Evolutionary conservation across 1,140 invertebrate species (phyloP).

Genomic region (Lepidurus arcticus): DNA sequence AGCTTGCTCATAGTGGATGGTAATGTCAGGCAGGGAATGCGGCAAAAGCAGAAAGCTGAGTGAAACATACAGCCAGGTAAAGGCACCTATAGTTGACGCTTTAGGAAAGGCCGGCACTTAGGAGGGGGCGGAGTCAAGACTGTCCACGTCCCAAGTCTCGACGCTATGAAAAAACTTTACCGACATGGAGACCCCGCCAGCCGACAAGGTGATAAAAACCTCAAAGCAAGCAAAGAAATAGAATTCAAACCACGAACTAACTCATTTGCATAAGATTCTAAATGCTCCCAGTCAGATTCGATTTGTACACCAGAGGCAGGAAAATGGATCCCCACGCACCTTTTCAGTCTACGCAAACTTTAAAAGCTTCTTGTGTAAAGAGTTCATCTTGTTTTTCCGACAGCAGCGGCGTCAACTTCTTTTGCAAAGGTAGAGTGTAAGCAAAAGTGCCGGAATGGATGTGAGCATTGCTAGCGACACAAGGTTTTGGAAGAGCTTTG

Average conservation of each 20-base stretch:
- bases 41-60: background rate
- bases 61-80: background rate
- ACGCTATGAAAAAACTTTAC: background rate
- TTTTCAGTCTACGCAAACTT: too few species aligned
- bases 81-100: background rate
- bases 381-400: background rate
- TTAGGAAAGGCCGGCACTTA: background rate
- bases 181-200: background rate
- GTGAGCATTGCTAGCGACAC: background rate
- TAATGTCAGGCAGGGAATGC: background rate
- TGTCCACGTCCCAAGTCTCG: background rate
- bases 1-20: slow-evolving; percentile 11
- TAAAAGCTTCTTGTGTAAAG: background rate
- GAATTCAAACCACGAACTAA: background rate
- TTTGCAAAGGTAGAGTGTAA: background rate
- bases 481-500: background rate
- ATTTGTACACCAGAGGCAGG: too few species aligned
- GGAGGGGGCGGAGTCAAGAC: slow-evolving; percentile 2
- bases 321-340: too few species aligned
- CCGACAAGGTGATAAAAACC: slow-evolving; percentile 1
- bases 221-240: background rate
- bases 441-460: background rate
- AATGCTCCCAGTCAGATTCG: too few species aligned
- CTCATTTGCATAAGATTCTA: too few species aligned
- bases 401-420: background rate